Evolutionary conservation across 1,140 invertebrate species (phyloP).

Genomic region (Cotesia chilonis): DNA sequence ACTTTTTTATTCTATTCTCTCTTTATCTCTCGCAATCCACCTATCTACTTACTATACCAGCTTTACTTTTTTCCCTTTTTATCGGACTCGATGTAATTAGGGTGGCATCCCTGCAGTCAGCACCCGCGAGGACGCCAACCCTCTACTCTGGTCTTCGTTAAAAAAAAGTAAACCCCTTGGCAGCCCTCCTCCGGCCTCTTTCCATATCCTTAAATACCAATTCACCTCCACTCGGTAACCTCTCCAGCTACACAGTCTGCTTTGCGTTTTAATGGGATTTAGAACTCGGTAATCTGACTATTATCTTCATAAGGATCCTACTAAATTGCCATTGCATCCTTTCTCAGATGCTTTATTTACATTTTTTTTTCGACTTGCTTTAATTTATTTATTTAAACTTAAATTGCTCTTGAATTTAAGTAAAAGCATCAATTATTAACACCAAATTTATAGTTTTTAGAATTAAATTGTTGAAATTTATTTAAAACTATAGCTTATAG

Average conservation of each 20-base stretch:
- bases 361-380: constrained; percentile 9
- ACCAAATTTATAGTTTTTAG: no score
- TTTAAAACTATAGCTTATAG: no score
- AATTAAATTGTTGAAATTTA: no score
- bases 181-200: not conserved
- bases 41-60: not conserved
- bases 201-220: not conserved
- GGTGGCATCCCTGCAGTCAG: constrained; percentile 29
- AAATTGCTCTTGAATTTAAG: no score
- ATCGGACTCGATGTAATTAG: constrained; percentile 23
- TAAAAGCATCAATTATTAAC: no score
- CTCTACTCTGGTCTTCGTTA: constrained; percentile 5
- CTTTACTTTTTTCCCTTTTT: constrained; percentile 18
- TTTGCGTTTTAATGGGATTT: constrained; percentile 30
- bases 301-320: constrained; percentile 21
- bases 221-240: not conserved
- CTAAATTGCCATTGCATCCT: constrained; percentile 21
- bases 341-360: not conserved
- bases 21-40: constrained; percentile 19
- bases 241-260: not conserved
- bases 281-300: constrained; percentile 29
- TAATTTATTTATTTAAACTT: not conserved
- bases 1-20: constrained; percentile 13
- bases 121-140: constrained; percentile 8
- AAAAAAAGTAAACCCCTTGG: not conserved